A percentile compares a stretch with the other conserved stretches of the same genome.
Conservation (phyloP, 2,797 vertebrate genomes). For the Borostomias antarcticus region DNA sequence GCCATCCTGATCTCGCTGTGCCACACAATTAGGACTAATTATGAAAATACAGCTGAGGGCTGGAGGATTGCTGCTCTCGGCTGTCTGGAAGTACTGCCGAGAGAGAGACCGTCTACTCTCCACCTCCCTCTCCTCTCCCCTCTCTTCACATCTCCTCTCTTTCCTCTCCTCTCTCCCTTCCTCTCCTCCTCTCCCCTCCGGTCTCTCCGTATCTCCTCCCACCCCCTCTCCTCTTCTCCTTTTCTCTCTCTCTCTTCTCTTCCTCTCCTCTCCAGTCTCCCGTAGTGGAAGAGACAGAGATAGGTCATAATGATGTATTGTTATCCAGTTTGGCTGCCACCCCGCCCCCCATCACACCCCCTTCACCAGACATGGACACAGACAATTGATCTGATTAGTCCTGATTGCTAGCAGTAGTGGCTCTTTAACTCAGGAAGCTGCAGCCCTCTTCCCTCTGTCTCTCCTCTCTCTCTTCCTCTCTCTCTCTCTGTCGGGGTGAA, state of each 20-base stretch:
- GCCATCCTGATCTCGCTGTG: slow-evolving; percentile 35
- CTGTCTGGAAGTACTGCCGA: not conserved
- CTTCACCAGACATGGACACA: not conserved
- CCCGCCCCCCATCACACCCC: not conserved
- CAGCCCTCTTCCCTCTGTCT: not conserved
- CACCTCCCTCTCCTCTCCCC: not conserved
- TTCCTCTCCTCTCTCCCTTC: not conserved
- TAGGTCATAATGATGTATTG: slow-evolving; percentile 43
- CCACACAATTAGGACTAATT: slow-evolving; percentile 55
- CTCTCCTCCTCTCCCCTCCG: not conserved
- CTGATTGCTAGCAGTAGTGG: slow-evolving; percentile 41
- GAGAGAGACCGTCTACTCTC: no score
- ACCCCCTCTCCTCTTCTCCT: no score
- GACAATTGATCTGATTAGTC: slow-evolving; percentile 51
- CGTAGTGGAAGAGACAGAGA: slow-evolving; percentile 23
- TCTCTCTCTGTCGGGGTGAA: no score
- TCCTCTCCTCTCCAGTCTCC: not conserved
- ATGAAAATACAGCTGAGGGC: slow-evolving; percentile 53
- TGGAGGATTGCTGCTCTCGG: slow-evolving; percentile 6
- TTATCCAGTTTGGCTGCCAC: slow-evolving; percentile 23
- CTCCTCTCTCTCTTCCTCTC: not conserved
- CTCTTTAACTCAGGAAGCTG: slow-evolving; percentile 32
- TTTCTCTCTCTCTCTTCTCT: not conserved
- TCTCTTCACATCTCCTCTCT: not conserved
- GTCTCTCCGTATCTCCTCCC: not conserved